Conservation (phyloP, 1,140 invertebrate species). For the Bathynomus jamesi region DNA sequence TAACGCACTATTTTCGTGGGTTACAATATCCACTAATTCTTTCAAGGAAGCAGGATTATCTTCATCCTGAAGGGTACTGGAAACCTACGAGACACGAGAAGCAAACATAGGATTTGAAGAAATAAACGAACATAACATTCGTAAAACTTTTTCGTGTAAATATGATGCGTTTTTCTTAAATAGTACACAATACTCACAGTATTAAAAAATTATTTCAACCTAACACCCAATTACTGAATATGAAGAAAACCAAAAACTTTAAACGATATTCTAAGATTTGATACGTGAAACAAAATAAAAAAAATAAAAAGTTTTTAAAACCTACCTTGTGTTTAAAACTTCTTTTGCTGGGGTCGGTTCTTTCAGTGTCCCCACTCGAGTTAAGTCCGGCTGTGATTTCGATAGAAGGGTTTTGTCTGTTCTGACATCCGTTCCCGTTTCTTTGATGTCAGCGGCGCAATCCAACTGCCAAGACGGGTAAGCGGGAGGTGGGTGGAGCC, state of each 20-base stretch:
- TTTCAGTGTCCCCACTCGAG: constrained; percentile 39
- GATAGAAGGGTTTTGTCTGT: constrained; percentile 49
- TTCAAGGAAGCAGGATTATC: constrained; percentile 56
- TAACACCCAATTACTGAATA: too few species aligned
- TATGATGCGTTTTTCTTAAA: too few species aligned
- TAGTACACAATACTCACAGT: too few species aligned
- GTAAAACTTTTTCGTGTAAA: too few species aligned
- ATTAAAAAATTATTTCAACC: too few species aligned
- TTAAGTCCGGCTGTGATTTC: constrained; percentile 66
- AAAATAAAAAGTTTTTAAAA: too few species aligned
- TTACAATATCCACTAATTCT: constrained; percentile 72
- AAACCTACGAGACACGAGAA: constrained; percentile 3
- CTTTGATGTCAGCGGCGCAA: not conserved
- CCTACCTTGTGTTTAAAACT: not conserved
- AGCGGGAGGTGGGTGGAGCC: not conserved
- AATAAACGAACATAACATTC: too few species aligned
- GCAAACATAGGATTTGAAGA: too few species aligned
- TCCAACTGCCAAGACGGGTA: not conserved
- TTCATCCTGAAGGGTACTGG: constrained; percentile 31
- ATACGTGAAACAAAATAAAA: too few species aligned
- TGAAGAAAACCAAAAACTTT: too few species aligned
- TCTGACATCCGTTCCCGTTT: constrained; percentile 1
- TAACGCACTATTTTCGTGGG: constrained; percentile 73
- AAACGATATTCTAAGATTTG: too few species aligned
- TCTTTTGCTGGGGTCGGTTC: not conserved